Evolutionary conservation across 2,888 invertebrate species (phyloP), one percentile per base, ranked within the genome.

Genomic region (Papilio elwesi): DNA sequence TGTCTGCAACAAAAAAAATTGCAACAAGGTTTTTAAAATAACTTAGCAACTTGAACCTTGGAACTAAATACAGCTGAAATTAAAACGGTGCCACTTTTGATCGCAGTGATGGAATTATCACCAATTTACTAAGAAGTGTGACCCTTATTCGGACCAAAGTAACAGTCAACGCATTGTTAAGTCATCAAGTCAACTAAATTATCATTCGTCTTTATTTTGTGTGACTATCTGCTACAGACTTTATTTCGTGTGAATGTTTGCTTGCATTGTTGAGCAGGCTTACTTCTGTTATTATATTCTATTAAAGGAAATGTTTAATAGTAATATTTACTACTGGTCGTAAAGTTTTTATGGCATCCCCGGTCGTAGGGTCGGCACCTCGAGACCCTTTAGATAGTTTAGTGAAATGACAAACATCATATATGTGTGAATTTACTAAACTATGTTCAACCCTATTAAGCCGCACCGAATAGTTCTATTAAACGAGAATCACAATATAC

Each of bases 1-100:
- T 10, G 76, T 79, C 88, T 87, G 80, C 6, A 83, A 82, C 52
- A 69, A 70, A 52, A n/a, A 15, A 15, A 43, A 38, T 57, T 57
- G 13, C 53, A n/a, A n/a, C n/a, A n/a, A 16, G 9, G 8, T 26
- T 26, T 26, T 26, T 26, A 26, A 26, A 26, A 1, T 26, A 26
- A 26, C 4, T 26, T 26, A 26, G 26, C 26, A 26, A n/a, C 4
- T 26, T 26, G 26, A 26, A 26, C 1, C 26, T 26, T 26, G 26
- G 26, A 26, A 26, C 26, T 26, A 26, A 26, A 2, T 26, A 26
- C 26, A 26, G 26, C 26, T 4, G 26, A 26, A 26, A 26, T 26
- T 4, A 26, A 26, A 26, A 26, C 26, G 26, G 26, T 26, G 4
- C 2, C 26, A 26, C 26, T 26, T 2, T 2, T 26, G 26, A 26